These are phyloP conservation scores for Dermochelys coriacea DNA, from an alignment of 2,797 vertebrate genomes.

Conservation along the genomic window DNA sequence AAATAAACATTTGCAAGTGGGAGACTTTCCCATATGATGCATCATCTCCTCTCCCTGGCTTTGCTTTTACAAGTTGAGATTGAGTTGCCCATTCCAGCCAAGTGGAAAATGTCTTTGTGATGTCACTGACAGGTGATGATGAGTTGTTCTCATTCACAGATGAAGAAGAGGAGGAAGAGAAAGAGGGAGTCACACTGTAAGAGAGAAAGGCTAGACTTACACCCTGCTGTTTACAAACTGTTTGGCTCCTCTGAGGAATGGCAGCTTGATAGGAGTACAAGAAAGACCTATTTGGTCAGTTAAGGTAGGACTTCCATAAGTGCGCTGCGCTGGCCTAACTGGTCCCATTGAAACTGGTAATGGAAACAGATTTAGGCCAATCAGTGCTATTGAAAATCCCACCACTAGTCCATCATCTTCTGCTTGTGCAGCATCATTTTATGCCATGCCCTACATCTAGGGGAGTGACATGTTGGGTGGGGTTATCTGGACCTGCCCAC, in stretches of 20 bases:
- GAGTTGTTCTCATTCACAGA: neutral
- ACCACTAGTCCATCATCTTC: neutral
- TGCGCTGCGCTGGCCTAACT: conserved; percentile 8
- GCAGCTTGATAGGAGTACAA: neutral
- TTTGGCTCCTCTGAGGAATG: conserved; percentile 11
- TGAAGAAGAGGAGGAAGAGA: neutral
- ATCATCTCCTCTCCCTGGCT: neutral
- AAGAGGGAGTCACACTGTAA: neutral
- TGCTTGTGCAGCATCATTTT: neutral
- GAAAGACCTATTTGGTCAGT: neutral
- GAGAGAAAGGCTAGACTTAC: neutral
- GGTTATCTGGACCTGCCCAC: neutral
- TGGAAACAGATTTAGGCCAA: conserved; percentile 45
- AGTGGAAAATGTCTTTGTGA: neutral
- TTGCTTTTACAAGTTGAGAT: neutral
- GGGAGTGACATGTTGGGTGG: neutral
- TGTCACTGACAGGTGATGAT: neutral
- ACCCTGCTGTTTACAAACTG: neutral
- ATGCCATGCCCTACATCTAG: neutral
- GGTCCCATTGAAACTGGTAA: conserved; percentile 49
- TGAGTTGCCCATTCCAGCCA: neutral
- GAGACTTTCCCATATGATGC: neutral
- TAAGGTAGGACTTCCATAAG: neutral
- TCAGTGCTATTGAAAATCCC: conserved; percentile 32
- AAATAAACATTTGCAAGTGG: conserved; percentile 64